These are phyloP conservation scores for Aphidoletes aphidimyza DNA, from an alignment of 2,888 invertebrate species.

Conservation along the genomic window DNA sequence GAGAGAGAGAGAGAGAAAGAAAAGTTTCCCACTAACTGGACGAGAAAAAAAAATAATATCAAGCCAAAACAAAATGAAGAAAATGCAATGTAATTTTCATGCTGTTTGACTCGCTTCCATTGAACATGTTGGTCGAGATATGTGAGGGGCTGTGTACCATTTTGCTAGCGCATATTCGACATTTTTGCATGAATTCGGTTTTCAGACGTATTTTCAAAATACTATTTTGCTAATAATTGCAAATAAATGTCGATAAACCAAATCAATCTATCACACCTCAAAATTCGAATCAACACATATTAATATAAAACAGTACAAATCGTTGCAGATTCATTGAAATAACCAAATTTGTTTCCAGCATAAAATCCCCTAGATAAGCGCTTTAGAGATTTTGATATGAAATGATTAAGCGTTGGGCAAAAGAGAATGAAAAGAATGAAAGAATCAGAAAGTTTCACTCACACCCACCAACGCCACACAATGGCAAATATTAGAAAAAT, in stretches of 20 bases:
- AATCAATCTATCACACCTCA: no score
- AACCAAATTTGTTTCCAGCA: neutral
- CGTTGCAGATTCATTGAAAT: neutral
- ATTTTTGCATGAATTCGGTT: neutral
- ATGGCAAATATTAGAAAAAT: conserved; percentile 12
- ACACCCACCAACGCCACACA: neutral
- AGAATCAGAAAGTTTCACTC: neutral
- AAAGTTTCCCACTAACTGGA: neutral
- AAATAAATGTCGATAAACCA: neutral
- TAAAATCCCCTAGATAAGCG: conserved; percentile 13
- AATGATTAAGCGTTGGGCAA: neutral
- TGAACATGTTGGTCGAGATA: neutral
- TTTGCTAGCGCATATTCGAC: neutral
- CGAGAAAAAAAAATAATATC: conserved; percentile 9
- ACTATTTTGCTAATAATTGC: neutral
- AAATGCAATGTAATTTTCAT: conserved; percentile 19
- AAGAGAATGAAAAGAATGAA: neutral
- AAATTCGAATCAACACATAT: no score
- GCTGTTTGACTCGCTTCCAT: conserved; percentile 2
- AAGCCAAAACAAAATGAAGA: conserved; percentile 2
- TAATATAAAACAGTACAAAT: neutral
- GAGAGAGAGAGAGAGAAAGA: no score
- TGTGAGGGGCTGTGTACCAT: neutral
- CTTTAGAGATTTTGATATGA: conserved; percentile 13
- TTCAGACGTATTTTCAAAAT: neutral